phyloP scores from a whole-genome alignment of 2,888 invertebrate species.

The Chouioia cunea region DNA sequence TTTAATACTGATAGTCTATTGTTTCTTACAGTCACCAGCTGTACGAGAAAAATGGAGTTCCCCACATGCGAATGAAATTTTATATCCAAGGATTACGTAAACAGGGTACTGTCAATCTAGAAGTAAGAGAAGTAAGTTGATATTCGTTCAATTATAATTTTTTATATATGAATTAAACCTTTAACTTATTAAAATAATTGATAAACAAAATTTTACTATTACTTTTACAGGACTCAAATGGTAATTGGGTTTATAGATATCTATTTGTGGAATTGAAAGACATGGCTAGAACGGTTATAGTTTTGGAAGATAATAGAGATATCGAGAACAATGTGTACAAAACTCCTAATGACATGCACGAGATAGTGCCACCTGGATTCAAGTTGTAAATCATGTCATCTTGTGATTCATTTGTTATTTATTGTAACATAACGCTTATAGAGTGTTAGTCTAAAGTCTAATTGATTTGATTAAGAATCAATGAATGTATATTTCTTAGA shows the following conservation, averaged over 20 bases:
- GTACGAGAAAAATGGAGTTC: constrained; percentile 80
- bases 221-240: constrained; percentile 78
- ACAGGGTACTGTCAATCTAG: constrained; percentile 87
- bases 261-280: constrained; percentile 87
- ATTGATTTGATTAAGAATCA: too few species aligned
- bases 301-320: constrained; percentile 81
- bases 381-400: neutral
- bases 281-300: constrained; percentile 79
- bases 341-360: constrained; percentile 22
- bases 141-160: constrained; percentile 17
- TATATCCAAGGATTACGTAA: constrained; percentile 87
- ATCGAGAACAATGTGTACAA: constrained; percentile 26
- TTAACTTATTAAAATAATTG: constrained; percentile 13
- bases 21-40: constrained; percentile 72
- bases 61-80: constrained; percentile 90
- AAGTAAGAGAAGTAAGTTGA: constrained; percentile 81
- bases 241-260: constrained; percentile 85
- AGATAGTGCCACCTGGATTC: constrained; percentile 35
- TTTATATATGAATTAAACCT: constrained; percentile 22
- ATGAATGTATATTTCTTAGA: too few species aligned
- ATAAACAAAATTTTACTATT: constrained; percentile 21
- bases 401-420: neutral
- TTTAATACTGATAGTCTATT: constrained; percentile 8
- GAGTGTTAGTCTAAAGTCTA: constrained; percentile 1
- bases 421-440: constrained; percentile 12